Base-by-base conservation (phyloP, 2,797 vertebrate species). In the Lepilemur ruficaudatus region DNA sequence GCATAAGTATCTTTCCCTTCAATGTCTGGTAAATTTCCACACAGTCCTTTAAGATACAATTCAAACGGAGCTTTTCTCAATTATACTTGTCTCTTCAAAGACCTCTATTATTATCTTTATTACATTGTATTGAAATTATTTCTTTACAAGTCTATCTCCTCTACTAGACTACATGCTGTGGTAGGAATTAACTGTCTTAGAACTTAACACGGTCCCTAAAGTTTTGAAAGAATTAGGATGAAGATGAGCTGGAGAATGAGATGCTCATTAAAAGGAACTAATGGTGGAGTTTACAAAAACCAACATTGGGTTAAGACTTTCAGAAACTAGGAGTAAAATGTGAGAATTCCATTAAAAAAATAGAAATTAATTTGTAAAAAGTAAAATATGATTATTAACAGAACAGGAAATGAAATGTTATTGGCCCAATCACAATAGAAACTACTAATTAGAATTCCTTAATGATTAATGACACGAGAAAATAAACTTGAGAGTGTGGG, bases 201-300 rank as follows among this genome's bases (percentile, higher is more conserved):
- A 94, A 95, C 18, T 82, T 82, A 93, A 52, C 50, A 81, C 8
- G 12, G 59, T 55, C 65, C 87, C 83, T 81, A 73, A 97, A 85
- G 90, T 85, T 97, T 88, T 67, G 7, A 28, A 79, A 97, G 84
- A 94, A 88, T 94, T 85, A 78, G 70, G 52, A 55, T 80, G 57
- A 55, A 95, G 82, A 95, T 89, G 82, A 96, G 50, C 50, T 93
- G 38, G 76, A 88, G 90, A 94, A 85, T 79, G 35, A 93, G 91
- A 93, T 59, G 50, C 46, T 96, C 96, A 92, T 86, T 55, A 75
- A 28, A 69, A 86, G 90, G 96, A 96, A 92, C 84, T 73, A 95
- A 93, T 15, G 50, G 35, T 46, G 6, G 20, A 30, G 25, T 96
- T 61, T 80, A 23, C 43, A 63, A 92, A 92, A 38, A 72, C 46